Evolutionary conservation across 2,888 invertebrate genomes (phyloP).

Genomic region (Fragum fragum): DNA sequence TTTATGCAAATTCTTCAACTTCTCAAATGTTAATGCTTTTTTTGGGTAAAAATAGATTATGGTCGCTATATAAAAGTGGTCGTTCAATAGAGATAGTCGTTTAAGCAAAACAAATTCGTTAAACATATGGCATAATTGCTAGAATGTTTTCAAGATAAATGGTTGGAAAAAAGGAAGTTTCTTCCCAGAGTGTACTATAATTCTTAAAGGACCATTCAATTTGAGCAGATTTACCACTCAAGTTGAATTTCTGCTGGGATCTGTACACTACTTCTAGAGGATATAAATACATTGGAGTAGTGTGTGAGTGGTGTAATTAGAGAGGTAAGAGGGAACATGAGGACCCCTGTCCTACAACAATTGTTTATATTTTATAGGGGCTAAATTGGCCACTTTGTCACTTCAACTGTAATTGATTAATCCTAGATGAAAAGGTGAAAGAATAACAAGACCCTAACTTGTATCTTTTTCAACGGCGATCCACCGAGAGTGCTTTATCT

Average conservation of each 20-base stretch:
- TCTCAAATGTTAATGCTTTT: too few species aligned
- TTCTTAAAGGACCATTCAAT: not conserved
- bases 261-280: not conserved
- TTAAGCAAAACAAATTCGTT: too few species aligned
- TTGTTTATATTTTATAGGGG: constrained; percentile 21
- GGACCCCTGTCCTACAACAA: not conserved
- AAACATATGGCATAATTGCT: too few species aligned
- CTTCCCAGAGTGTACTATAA: too few species aligned
- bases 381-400: constrained; percentile 23
- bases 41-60: too few species aligned
- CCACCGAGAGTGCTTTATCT: too few species aligned
- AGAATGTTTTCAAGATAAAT: too few species aligned
- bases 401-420: constrained; percentile 22
- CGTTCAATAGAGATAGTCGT: too few species aligned
- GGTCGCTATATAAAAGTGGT: too few species aligned
- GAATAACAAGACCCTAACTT: not conserved
- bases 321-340: not conserved
- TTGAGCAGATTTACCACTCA: not conserved
- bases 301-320: constrained; percentile 23
- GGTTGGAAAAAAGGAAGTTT: too few species aligned
- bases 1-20: too few species aligned
- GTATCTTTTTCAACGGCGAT: too few species aligned
- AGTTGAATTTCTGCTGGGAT: not conserved
- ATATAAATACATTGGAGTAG: not conserved
- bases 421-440: not conserved